Percentiles rank a stretch among this genome's conserved stretches.
phyloP scores from a whole-genome alignment of 2,888 invertebrate genomes.

The Stenurella melanura region DNA sequence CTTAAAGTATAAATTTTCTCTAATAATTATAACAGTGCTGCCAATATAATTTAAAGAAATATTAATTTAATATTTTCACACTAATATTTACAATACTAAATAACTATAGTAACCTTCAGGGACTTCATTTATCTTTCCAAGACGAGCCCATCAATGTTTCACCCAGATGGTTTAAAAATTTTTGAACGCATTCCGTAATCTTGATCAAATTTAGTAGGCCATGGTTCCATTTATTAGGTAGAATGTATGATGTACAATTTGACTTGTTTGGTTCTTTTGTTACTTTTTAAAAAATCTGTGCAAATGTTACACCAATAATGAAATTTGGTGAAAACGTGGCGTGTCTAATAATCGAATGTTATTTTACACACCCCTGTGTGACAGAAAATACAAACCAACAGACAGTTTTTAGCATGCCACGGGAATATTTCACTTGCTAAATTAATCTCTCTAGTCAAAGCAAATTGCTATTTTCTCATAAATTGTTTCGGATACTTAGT shows the following conservation, averaged over 20 bases:
- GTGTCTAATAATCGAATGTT: neutral
- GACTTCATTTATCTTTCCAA: too few relatives aligned
- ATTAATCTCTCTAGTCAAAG: neutral
- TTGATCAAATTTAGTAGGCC: constrained; percentile 30
- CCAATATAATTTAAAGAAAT: too few relatives aligned
- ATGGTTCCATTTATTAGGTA: constrained; percentile 28
- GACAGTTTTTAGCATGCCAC: neutral
- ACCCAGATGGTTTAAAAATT: neutral
- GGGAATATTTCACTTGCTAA: neutral
- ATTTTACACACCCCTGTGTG: neutral
- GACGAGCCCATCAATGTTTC: too few relatives aligned
- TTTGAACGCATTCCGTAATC: neutral
- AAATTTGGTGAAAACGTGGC: constrained; percentile 10
- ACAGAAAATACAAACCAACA: neutral
- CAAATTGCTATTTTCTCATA: neutral
- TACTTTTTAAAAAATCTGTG: constrained; percentile 28
- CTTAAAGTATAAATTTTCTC: too few relatives aligned
- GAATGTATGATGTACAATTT: constrained; percentile 13
- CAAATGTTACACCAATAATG: constrained; percentile 5
- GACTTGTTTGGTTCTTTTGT: constrained; percentile 14
- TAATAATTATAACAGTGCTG: too few relatives aligned
- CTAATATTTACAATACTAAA: too few relatives aligned
- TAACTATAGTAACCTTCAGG: too few relatives aligned
- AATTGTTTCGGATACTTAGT: neutral
- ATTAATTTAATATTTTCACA: too few relatives aligned